These are phyloP conservation scores for Drosophila cognata DNA, from an alignment of 2,888 invertebrate species.

Conservation along the genomic window DNA sequence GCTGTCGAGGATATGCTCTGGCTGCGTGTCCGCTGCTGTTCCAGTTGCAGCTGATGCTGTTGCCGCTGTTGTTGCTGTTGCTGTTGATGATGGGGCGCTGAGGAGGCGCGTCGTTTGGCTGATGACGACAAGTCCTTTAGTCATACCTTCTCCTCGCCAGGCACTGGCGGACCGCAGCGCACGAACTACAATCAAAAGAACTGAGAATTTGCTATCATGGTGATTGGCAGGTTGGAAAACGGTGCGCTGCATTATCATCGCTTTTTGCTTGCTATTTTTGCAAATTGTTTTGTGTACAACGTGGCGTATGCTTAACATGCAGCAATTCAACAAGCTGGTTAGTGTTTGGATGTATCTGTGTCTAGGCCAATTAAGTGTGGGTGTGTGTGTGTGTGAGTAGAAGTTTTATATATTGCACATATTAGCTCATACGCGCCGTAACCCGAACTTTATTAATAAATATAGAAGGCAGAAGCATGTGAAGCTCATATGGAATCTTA, in stretches of 20 bases:
- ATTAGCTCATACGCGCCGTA: slow-evolving; percentile 66
- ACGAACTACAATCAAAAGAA: slow-evolving; percentile 89
- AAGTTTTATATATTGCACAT: slow-evolving; percentile 34
- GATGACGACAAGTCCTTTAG: slow-evolving; percentile 86
- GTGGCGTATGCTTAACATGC: slow-evolving; percentile 43
- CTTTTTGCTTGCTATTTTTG: background rate
- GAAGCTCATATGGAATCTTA: slow-evolving; percentile 86
- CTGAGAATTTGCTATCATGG: slow-evolving; percentile 83
- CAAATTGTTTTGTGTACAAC: slow-evolving; percentile 2
- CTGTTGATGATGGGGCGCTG: slow-evolving; percentile 66
- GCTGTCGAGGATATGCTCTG: slow-evolving; percentile 50
- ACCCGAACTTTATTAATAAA: slow-evolving; percentile 32
- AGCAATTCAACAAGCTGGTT: slow-evolving; percentile 15
- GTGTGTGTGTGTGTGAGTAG: slow-evolving; percentile 8
- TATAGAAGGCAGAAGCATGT: slow-evolving; percentile 50
- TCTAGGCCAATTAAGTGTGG: slow-evolving; percentile 2
- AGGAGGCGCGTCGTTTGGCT: slow-evolving; percentile 82
- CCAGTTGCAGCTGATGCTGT: slow-evolving; percentile 41
- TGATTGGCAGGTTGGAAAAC: slow-evolving; percentile 76
- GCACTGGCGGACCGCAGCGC: slow-evolving; percentile 89
- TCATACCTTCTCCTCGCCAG: slow-evolving; percentile 94
- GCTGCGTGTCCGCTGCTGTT: slow-evolving; percentile 57
- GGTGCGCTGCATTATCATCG: slow-evolving; percentile 61
- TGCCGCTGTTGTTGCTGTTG: slow-evolving; percentile 47
- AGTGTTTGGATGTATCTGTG: slow-evolving; percentile 3